Conservation (phyloP, 2,113 vertebrate species). For the Leiothrix lutea region DNA sequence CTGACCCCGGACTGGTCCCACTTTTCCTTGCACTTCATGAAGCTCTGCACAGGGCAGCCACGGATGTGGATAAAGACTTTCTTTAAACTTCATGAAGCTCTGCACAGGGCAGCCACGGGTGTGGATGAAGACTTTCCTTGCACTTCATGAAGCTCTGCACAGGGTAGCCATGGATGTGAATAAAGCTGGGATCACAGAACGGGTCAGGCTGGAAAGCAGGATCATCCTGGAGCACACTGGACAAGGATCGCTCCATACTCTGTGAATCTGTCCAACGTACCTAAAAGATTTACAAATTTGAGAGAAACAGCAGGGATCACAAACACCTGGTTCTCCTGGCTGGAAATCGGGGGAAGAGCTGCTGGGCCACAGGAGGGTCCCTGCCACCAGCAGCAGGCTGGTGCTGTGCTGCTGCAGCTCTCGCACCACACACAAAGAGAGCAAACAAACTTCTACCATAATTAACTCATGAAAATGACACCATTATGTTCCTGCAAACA, state of each 20-base stretch:
- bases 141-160: rapidly evolving
- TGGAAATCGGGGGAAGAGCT: background rate
- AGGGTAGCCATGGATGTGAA: rapidly evolving
- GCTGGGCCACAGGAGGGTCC: background rate
- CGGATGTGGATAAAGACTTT: background rate
- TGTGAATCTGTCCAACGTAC: rapidly evolving
- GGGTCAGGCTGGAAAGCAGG: background rate
- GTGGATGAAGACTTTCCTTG: background rate
- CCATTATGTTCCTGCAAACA: background rate
- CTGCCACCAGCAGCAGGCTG: background rate
- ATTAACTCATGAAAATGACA: background rate
- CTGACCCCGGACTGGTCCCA: background rate
- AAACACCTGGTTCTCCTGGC: background rate
- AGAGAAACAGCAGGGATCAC: rapidly evolving
- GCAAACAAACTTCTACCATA: background rate
- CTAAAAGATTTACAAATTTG: background rate
- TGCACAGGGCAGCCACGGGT: too few relatives aligned
- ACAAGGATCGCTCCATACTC: rapidly evolving
- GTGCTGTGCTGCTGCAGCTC: background rate
- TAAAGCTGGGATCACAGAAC: background rate
- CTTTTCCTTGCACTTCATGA: too few relatives aligned
- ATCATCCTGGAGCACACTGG: background rate
- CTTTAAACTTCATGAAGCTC: too few relatives aligned
- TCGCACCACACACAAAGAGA: background rate
- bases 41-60: too few relatives aligned